Evolutionary conservation across 2,888 invertebrate species (phyloP).

Genomic region (Caenorhabditis doughertyi): DNA sequence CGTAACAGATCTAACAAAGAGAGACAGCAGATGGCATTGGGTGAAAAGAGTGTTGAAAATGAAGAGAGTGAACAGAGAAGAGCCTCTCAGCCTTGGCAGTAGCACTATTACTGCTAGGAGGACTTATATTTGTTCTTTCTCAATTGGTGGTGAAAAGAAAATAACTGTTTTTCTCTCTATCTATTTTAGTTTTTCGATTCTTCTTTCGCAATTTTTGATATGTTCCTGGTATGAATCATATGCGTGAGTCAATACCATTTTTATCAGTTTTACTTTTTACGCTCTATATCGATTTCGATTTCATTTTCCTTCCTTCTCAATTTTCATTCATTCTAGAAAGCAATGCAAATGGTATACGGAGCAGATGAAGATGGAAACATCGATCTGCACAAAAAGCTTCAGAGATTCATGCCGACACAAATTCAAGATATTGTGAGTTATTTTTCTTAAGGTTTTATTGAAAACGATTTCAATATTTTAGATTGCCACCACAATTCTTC

Average conservation of each 20-base stretch:
- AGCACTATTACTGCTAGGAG: conserved; percentile 22
- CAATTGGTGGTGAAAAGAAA: conserved; percentile 4
- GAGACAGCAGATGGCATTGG: conserved; percentile 30
- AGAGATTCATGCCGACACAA: conserved; percentile 66
- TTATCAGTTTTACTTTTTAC: background rate
- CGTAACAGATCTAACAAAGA: conserved; percentile 26
- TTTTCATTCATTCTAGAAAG: conserved; percentile 16
- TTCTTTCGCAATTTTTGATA: background rate
- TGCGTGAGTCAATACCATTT: background rate
- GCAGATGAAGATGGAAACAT: conserved; percentile 37
- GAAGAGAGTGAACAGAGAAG: conserved; percentile 21
- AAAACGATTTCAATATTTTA: conserved; percentile 47
- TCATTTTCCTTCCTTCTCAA: background rate
- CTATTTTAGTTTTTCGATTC: background rate
- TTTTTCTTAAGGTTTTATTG: background rate
- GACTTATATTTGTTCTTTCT: conserved; percentile 25
- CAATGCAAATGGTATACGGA: conserved; percentile 43
- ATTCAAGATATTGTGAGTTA: conserved; percentile 79
- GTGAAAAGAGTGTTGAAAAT: conserved; percentile 5
- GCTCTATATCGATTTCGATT: background rate
- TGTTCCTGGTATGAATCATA: conserved; percentile 2
- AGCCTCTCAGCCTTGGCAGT: conserved; percentile 31
- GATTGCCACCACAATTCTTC: conserved; percentile 75
- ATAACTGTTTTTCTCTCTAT: conserved; percentile 21
- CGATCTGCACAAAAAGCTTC: conserved; percentile 43